Base-by-base conservation (phyloP, 2,797 vertebrate genomes). In the Sitta carolinensis region DNA sequence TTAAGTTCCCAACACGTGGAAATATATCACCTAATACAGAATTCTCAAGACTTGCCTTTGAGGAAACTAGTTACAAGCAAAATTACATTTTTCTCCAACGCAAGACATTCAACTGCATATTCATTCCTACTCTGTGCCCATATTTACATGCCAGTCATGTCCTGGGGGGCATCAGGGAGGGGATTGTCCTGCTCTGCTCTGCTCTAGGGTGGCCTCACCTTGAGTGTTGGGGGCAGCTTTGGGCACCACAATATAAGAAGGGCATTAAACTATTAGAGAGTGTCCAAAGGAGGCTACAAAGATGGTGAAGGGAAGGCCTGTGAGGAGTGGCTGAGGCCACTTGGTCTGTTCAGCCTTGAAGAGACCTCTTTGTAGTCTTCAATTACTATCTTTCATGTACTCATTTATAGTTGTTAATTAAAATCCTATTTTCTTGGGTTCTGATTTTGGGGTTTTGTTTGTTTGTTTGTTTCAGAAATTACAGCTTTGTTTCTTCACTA, bases 121-220 rank as follows among this genome's bases (percentile, higher is more conserved):
- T 43, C 4, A 14, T 42, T 73, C 26, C 16, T 29, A 17, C 3
- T 30, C 16, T 77, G 10, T 67, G 58, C 10, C 18, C 59, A 6
- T 17, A 4, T 48, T 76, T 57, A 30, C 16, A 22, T 3, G 7
- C 8, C 8, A 42, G 2, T 3, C 2, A 0, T 48, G 30, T 22
- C 30, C 57, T 42, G 34, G 15, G 11, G 6, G 0, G 2, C 19
- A 45, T 6, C 47, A 45, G 13, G 42, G 34, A 40, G 13, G 4
- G 14, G 14, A 42, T 69, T 17, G 21, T 69, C 21, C 21, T 0
- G 0, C n/a, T 69, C 48, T 69, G 64, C 16, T 54, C 48, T 69
- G 54, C 16, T 8, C 27, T 36, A 16, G 4, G 32, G 48, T 0
- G 0, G 16, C 23, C 42, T 64, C 25, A 32, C 25, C 20, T 64